Base-by-base conservation (phyloP, 2,888 invertebrate species). In the Apotomis betuletana region DNA sequence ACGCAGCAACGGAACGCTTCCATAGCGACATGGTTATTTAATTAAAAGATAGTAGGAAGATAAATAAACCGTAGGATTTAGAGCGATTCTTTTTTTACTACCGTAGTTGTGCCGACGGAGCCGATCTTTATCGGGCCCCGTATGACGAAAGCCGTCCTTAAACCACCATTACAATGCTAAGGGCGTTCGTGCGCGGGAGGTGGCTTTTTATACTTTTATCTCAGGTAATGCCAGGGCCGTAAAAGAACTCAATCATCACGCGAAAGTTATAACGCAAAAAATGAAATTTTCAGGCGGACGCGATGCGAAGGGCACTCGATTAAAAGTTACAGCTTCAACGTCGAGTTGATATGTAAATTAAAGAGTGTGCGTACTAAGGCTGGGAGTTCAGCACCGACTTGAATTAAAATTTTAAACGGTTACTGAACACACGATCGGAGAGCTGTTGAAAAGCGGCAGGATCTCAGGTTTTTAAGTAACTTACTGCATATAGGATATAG, bases 61-160 rank as follows among this genome's bases (percentile, higher is more conserved):
- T 69, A 65, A 46, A 70, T 70, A 70, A 65, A 60, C 36, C 65
- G 64, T 55, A 60, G 65, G 65, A 65, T 70, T 65, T 70, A 46
- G 65, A 60, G 58, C 54, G 65, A 60, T 70, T 64, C 44, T 70
- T 44, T 65, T 65, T 70, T 70, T 65, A 65, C 59, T 13, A 44
- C 59, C 54, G 64, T n/a, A 51, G 38, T 51, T 49, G 49, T 49
- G 49, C 49, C 49, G 41, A 10, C 41, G 63, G 15, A 36, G 46
- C 57, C 10, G 52, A 27, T 57, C 27, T 27, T 51, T 63, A 41
- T 15, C 57, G 52, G 2, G 10, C 41, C 9, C 41, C 13, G 54
- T 64, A 64, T 70, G 70, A 59, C 51, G 60, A 54, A 55, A 38
- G 67, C 41, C 51, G n/a, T 13, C 65, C 59, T 59, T 60, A 60